phyloP scores from a whole-genome alignment of 2,888 invertebrate species.

The Agonopterix arenella region DNA sequence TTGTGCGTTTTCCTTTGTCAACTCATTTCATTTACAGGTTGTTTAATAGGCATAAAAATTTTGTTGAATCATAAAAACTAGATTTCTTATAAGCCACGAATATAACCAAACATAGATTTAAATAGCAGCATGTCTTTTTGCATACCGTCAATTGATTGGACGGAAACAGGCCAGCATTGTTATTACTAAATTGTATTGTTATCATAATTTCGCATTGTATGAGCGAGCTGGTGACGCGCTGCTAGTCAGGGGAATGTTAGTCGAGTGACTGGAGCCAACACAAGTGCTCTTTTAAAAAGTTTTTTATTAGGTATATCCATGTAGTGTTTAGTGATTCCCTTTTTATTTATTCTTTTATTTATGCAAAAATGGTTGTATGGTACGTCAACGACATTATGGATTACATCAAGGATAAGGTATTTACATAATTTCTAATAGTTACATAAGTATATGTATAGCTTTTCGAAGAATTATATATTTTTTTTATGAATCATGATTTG shows the following conservation, averaged over 20 bases:
- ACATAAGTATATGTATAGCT: no score
- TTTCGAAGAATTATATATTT: no score
- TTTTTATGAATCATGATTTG: no score
- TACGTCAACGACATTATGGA: slow-evolving; percentile 30
- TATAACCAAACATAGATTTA: not conserved
- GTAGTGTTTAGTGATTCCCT: no score
- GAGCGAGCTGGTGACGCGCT: slow-evolving; percentile 11
- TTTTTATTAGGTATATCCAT: no score
- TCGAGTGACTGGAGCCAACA: slow-evolving; percentile 4
- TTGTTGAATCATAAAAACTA: no score
- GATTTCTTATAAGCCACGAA: no score
- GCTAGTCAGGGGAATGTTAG: slow-evolving; percentile 4
- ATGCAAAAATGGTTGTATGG: slow-evolving; percentile 46
- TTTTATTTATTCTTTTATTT: no score
- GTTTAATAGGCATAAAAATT: no score
- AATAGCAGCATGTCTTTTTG: not conserved
- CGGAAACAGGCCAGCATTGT: slow-evolving; percentile 25
- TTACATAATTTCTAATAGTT: not conserved
- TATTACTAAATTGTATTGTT: slow-evolving; percentile 46
- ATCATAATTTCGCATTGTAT: slow-evolving; percentile 54
- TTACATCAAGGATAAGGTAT: slow-evolving; percentile 29
- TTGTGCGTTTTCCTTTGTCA: no score
- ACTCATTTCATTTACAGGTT: no score
- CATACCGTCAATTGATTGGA: not conserved
- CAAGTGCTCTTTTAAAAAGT: not conserved